Base-by-base conservation (phyloP, 2,888 invertebrate genomes). In the Corbicula japonica region DNA sequence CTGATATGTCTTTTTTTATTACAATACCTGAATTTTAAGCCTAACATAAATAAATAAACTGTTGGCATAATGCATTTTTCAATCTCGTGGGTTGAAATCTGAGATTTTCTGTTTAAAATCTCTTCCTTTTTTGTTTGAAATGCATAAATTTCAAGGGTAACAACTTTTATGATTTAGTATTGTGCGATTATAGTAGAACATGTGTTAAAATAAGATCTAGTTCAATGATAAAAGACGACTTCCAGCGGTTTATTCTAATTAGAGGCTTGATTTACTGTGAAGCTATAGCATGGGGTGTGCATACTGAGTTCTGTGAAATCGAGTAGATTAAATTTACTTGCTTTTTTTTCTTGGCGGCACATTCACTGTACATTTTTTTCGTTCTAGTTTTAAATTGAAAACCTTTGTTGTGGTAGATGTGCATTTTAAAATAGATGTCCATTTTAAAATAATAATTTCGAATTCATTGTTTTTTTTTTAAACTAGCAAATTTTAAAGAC, bases 31-130 rank as follows among this genome's bases (percentile, higher is more conserved):
- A 62, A 62, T 48, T 46, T 62, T 34, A 0, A 48, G 48, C 23
- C 32, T 48, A 48, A 62, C 50, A 70, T 69, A 70, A 62, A 70
- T 69, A 63, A 60, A 69, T 50, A 48, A 35, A 26, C 50, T 38
- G 44, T 50, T 78, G 78, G 78, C 73, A 78, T 60, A 69, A 69
- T 38, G 44, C 78, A 78, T 78, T 69, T 48, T 50, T 78, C 73
- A 44, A n/a, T 48, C 32, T 46, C 26, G n/a, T 70, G 5, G 30
- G 70, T 46, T 50, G 32, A 63, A 63, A 76, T 35, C 62, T 58
- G 56, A 58, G 75, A 76, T 76, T 58, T 32, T 46, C 48, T 34
- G 28, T 54, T 61, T 68, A 8, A 54, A 44, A 41, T 48, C 23
- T n/a, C n/a, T n/a, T n/a, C n/a, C 34, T 52, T 48, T 50, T 68